These are phyloP conservation scores for Pheosia gnoma DNA, from an alignment of 2,888 invertebrate genomes.

Conservation along the genomic window DNA sequence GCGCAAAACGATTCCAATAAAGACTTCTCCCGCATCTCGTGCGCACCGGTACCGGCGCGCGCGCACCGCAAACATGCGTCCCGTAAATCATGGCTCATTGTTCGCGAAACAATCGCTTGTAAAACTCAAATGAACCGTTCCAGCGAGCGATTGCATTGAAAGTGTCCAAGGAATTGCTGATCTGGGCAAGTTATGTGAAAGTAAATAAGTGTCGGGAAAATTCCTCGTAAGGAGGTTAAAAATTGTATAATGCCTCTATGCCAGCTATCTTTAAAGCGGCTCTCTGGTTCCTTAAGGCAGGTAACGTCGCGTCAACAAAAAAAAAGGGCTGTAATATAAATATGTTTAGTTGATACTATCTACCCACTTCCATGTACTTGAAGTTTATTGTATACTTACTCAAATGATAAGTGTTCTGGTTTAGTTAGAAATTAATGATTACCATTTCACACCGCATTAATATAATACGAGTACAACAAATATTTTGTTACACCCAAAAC, in stretches of 20 bases:
- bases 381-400: too few species aligned
- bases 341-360: too few species aligned
- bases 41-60: conserved; percentile 5
- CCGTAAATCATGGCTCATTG: conserved; percentile 24
- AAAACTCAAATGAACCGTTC: conserved; percentile 14
- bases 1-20: neutral
- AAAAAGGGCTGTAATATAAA: too few species aligned
- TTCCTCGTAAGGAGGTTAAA: neutral
- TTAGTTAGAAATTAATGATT: neutral
- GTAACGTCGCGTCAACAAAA: too few species aligned
- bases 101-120: conserved; percentile 26
- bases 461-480: conserved; percentile 2
- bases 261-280: too few species aligned
- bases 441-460: neutral
- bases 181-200: neutral
- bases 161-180: neutral
- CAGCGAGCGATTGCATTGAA: neutral
- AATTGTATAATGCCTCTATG: too few species aligned
- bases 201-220: neutral
- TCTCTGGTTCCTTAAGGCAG: too few species aligned
- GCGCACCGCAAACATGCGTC: conserved; percentile 17
- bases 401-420: too few species aligned
- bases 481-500: neutral
- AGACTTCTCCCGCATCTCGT: conserved; percentile 1
- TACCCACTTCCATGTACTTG: too few species aligned